Evolutionary conservation across 2,888 invertebrate genomes (phyloP), one percentile per base, ranked within the genome.

Genomic region (Parnassius smintheus): DNA sequence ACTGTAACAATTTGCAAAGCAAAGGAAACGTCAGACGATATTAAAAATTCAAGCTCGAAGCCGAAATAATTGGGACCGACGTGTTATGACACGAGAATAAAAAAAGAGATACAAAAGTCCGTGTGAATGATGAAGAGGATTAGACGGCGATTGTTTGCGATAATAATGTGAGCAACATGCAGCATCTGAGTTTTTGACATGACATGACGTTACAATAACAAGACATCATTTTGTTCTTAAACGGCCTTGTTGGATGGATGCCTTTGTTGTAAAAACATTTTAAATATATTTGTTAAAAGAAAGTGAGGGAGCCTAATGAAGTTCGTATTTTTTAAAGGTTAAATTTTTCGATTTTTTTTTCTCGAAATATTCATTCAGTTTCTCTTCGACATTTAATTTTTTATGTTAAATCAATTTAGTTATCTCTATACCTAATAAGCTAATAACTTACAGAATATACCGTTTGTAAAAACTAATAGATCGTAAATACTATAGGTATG

Each of bases 11-110:
- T 48, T 59, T 56, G 59, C 53, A 65, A 62, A 66, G 72, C 68
- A 72, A 72, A 73, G 70, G 71, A 66, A 67, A 72, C 64, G 75
- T 70, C 74, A 60, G 68, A 68, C 50, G 66, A 68, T 65, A 76
- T 81, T 77, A 78, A 70, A 76, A 74, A 78, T 80, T 78, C 71
- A 71, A 71, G 63, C 69, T 69, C 69, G 71, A 75, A 71, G 74
- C 71, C 70, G 61, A 61, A 65, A 72, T 84, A 83, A 86, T 85
- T 84, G 78, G 77, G 77, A 75, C 69, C 66, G 83, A 83, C 82
- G 76, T 70, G 72, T 74, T 69, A 74, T 71, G 75, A 80, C 76
- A 76, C 66, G 71, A 76, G 75, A 71, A 71, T 70, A 75, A 73
- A 70, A 70, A 62, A 58, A 66, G 68, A 68, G 68, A 70, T 60